A percentile compares a stretch with the other conserved stretches of the same genome.
Evolutionary conservation across 2,888 invertebrate species (phyloP).

Genomic region (Pammene fasciana): DNA sequence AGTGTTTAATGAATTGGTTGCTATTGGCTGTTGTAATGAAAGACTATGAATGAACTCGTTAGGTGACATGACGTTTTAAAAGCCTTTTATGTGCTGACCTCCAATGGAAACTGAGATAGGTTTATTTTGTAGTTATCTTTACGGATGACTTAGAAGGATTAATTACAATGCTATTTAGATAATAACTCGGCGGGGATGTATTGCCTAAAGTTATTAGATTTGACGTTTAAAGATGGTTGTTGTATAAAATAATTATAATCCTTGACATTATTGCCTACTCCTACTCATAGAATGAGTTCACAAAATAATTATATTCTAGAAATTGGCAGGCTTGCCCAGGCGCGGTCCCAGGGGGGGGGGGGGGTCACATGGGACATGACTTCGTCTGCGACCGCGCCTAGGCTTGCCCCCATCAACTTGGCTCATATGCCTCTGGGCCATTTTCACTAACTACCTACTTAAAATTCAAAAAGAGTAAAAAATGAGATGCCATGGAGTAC

Average conservation of each 20-base stretch:
- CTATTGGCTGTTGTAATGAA: slow-evolving; percentile 49
- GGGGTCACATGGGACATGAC: too few relatives aligned
- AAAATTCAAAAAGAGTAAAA: too few relatives aligned
- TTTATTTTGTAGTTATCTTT: slow-evolving; percentile 33
- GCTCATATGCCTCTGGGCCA: too few relatives aligned
- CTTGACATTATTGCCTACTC: neutral
- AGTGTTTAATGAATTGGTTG: slow-evolving; percentile 53
- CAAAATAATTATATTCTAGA: too few relatives aligned
- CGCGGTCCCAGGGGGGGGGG: too few relatives aligned
- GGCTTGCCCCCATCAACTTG: too few relatives aligned
- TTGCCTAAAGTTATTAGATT: slow-evolving; percentile 19
- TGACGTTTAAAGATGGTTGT: slow-evolving; percentile 11
- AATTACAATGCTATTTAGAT: slow-evolving; percentile 35
- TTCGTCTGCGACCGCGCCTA: too few relatives aligned
- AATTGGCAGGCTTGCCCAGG: too few relatives aligned
- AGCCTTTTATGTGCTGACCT: slow-evolving; percentile 36
- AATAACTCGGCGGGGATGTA: slow-evolving; percentile 4
- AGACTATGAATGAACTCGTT: slow-evolving; percentile 54
- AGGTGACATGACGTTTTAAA: slow-evolving; percentile 44
- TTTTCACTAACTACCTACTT: too few relatives aligned
- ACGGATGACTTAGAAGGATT: slow-evolving; percentile 20
- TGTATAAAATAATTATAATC: neutral
- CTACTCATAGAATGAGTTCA: neutral
- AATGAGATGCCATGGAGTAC: too few relatives aligned
- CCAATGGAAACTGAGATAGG: slow-evolving; percentile 31